A percentile compares a stretch with the other conserved stretches of the same genome.
phyloP scores from a whole-genome alignment of 2,888 invertebrate genomes.

The Philhelius pedissequus region DNA sequence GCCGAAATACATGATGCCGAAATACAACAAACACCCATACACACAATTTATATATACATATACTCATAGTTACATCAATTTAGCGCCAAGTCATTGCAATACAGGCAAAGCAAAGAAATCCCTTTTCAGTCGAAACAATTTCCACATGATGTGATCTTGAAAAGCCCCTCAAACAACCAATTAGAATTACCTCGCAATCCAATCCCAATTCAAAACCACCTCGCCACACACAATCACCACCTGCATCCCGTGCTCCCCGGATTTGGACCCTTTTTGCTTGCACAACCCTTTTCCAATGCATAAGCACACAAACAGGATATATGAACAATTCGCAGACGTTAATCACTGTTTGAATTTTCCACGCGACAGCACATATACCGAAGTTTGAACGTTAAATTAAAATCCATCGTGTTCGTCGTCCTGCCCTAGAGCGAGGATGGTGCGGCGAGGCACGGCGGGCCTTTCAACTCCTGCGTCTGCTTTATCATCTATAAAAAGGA shows the following conservation, averaged over 20 bases:
- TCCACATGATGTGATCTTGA: constrained; percentile 67
- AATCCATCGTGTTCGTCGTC: constrained; percentile 53
- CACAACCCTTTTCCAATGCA: constrained; percentile 5
- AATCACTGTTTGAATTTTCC: constrained; percentile 68
- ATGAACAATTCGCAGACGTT: constrained; percentile 60
- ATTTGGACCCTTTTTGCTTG: constrained; percentile 20
- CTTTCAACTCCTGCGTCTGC: not conserved
- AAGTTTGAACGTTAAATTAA: constrained; percentile 68
- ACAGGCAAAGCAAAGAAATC: constrained; percentile 24
- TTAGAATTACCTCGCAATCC: constrained; percentile 67
- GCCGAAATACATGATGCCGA: not conserved
- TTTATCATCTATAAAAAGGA: constrained; percentile 1
- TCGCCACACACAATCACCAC: not conserved
- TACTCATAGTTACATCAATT: no score
- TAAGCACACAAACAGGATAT: constrained; percentile 7
- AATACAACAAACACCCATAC: not conserved
- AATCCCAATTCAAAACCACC: constrained; percentile 27
- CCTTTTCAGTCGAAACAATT: constrained; percentile 60
- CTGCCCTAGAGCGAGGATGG: not conserved
- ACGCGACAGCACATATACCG: constrained; percentile 60
- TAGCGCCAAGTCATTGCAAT: not conserved
- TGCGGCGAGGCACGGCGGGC: not conserved
- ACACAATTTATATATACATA: no score
- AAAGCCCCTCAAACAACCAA: constrained; percentile 67
- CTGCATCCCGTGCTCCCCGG: not conserved